These are phyloP conservation scores for Temnothorax longispinosus DNA, from an alignment of 1,140 invertebrate species.

Conservation along the genomic window DNA sequence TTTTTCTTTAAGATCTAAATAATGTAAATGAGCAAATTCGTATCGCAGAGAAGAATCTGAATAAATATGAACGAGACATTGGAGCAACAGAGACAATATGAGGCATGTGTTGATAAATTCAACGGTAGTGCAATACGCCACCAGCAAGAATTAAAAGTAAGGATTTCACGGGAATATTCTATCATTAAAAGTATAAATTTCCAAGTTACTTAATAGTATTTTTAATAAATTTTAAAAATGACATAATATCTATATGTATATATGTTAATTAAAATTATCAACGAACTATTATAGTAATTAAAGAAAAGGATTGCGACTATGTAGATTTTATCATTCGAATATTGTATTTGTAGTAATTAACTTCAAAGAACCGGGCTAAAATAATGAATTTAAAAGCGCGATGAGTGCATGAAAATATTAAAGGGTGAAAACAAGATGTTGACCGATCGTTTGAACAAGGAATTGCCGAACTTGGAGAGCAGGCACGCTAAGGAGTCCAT, in stretches of 20 bases:
- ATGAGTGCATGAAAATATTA: slow-evolving; percentile 74
- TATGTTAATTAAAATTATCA: not conserved
- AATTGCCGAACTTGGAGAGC: slow-evolving; percentile 77
- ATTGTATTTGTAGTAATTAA: slow-evolving; percentile 71
- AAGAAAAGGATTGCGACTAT: not conserved
- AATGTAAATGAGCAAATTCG: slow-evolving; percentile 78
- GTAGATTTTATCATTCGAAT: slow-evolving; percentile 11
- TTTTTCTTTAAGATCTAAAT: slow-evolving; percentile 50
- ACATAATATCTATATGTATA: no score
- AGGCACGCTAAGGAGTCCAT: slow-evolving; percentile 82
- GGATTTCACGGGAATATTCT: not conserved
- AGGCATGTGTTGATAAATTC: slow-evolving; percentile 78
- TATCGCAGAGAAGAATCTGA: slow-evolving; percentile 68
- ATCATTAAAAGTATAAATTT: not conserved
- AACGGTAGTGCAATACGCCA: slow-evolving; percentile 70
- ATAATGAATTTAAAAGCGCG: slow-evolving; percentile 76
- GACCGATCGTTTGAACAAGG: slow-evolving; percentile 75
- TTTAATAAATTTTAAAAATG: not conserved
- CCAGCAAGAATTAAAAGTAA: slow-evolving; percentile 73
- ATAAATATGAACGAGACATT: slow-evolving; percentile 69
- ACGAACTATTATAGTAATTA: not conserved
- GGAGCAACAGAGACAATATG: slow-evolving; percentile 78
- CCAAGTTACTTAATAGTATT: not conserved
- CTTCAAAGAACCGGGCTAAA: slow-evolving; percentile 73
- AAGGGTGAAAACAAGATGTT: slow-evolving; percentile 77